Evolutionary conservation across 2,888 invertebrate genomes (phyloP).

Genomic region (Drosophila silvestris): DNA sequence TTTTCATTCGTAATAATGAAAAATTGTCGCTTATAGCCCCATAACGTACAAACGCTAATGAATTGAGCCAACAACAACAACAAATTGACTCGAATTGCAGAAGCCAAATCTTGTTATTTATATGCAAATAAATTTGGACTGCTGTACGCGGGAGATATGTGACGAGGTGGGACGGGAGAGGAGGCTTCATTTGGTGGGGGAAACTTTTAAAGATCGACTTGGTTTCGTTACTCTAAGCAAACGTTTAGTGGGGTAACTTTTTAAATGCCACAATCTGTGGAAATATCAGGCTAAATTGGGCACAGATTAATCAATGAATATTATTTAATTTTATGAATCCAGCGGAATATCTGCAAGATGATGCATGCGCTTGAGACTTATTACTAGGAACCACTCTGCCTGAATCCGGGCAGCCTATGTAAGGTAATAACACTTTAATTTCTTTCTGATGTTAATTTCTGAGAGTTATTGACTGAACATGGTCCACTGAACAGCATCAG

Average conservation of each 20-base stretch:
- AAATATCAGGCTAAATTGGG: not conserved
- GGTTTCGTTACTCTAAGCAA: not conserved
- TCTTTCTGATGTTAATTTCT: not conserved
- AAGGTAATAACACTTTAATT: not conserved
- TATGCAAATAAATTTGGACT: conserved; percentile 22
- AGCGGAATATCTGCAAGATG: not conserved
- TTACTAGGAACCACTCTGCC: not conserved
- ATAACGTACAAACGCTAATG: conserved; percentile 48
- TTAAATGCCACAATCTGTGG: not conserved
- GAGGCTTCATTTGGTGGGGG: not conserved
- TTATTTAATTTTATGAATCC: not conserved
- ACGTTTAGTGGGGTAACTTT: not conserved
- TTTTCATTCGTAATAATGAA: conserved; percentile 70
- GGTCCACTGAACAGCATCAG: not conserved
- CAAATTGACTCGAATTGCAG: conserved; percentile 27
- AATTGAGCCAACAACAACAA: conserved; percentile 28
- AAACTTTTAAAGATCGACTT: not conserved
- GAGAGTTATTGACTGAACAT: not conserved
- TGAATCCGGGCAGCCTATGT: not conserved
- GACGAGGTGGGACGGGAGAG: fast-evolving
- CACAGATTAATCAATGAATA: not conserved
- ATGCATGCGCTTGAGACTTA: not conserved
- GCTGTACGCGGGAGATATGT: no score
- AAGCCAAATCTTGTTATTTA: conserved; percentile 64
- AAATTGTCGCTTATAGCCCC: conserved; percentile 46